A percentile compares a stretch with the other conserved stretches of the same genome.
Evolutionary conservation across 2,113 vertebrate species (phyloP).

Genomic region (Anoura caudifer): DNA sequence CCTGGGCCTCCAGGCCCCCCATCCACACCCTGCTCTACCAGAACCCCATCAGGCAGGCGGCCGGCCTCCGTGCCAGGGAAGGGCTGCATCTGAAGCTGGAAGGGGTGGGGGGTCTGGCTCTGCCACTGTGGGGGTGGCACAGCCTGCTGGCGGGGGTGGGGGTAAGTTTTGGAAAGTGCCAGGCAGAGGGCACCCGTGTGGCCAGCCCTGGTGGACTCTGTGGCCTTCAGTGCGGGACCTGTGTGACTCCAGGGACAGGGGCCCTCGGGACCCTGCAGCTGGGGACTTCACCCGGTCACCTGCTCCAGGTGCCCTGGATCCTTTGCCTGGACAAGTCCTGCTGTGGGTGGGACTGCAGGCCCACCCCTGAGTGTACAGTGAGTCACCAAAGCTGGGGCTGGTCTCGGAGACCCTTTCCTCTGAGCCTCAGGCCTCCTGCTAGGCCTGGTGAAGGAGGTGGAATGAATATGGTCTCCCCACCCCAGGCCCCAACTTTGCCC

Average conservation of each 20-base stretch:
- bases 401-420: background rate
- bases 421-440: background rate
- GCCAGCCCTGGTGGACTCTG: background rate
- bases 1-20: rapidly evolving
- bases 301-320: background rate
- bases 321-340: background rate
- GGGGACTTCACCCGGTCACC: rapidly evolving
- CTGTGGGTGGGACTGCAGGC: no score
- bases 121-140: background rate
- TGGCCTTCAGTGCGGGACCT: rapidly evolving
- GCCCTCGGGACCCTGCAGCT: rapidly evolving
- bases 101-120: background rate
- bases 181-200: rapidly evolving
- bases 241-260: rapidly evolving
- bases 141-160: background rate
- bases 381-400: background rate
- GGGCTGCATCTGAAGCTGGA: no score
- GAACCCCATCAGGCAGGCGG: background rate
- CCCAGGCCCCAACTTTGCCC: background rate
- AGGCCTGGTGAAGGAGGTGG: background rate
- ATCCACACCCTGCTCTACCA: no score
- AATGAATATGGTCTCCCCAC: background rate
- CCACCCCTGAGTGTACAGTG: background rate
- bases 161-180: background rate
- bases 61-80: no score